Percentiles rank a stretch among this genome's conserved stretches.
Conservation (phyloP, 2,113 vertebrate species). For the Balaeniceps rex region DNA sequence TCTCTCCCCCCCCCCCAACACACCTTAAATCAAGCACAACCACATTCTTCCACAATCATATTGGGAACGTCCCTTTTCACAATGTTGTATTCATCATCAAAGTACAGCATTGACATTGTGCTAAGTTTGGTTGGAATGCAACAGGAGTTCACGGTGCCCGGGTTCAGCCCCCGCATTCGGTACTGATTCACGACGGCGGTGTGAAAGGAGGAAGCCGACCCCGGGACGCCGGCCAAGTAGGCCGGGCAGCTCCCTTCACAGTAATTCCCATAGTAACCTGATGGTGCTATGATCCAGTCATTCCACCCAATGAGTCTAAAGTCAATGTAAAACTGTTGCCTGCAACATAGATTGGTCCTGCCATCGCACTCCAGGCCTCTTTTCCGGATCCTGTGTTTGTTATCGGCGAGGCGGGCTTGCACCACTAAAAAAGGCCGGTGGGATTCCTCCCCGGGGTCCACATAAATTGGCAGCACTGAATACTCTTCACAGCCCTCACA, state of each 20-base stretch:
- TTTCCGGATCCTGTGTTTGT: constrained; percentile 96
- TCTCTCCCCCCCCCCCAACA: constrained; percentile 7
- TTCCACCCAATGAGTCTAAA: constrained; percentile 98
- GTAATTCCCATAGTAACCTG: constrained; percentile 98
- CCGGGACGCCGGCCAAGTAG: constrained; percentile 95
- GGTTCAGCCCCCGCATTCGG: constrained; percentile 96
- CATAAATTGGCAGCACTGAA: constrained; percentile 87
- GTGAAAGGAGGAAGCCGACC: constrained; percentile 97
- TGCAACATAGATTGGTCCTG: constrained; percentile 92
- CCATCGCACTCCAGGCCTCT: constrained; percentile 97
- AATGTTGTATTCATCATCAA: constrained; percentile 99
- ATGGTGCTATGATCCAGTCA: constrained; percentile 99
- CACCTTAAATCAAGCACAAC: constrained; percentile 87
- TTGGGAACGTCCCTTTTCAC: constrained; percentile 98
- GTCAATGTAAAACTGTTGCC: constrained; percentile 99
- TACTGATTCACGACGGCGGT: constrained; percentile 98
- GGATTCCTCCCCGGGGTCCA: constrained; percentile 88
- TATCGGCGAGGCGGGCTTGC: constrained; percentile 86
- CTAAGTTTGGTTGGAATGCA: constrained; percentile 99
- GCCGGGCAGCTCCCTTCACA: constrained; percentile 98
- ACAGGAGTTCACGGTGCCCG: constrained; percentile 96
- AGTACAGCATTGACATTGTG: constrained; percentile 99
- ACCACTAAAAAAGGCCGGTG: constrained; percentile 97
- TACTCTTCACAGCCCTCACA: constrained; percentile 89
- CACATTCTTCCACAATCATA: constrained; percentile 99